These are phyloP conservation scores for Tetheella fluctuosa DNA, from an alignment of 2,888 invertebrate genomes.

Conservation along the genomic window DNA sequence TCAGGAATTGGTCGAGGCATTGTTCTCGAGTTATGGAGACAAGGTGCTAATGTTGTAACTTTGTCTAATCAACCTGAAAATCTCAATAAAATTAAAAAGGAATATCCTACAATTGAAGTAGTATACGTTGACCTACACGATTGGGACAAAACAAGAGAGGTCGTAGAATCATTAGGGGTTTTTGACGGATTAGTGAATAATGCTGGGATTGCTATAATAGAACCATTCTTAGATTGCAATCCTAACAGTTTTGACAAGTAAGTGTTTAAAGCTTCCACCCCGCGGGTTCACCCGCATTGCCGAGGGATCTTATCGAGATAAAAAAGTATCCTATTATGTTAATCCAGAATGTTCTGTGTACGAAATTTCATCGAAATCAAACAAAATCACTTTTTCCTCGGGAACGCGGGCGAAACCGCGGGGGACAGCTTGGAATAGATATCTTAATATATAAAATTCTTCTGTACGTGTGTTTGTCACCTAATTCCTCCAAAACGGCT, in stretches of 20 bases:
- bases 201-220: constrained; percentile 89
- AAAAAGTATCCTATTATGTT: no score
- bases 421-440: no score
- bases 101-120: constrained; percentile 84
- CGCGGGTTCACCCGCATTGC: no score
- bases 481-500: no score
- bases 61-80: constrained; percentile 87
- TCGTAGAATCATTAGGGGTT: constrained; percentile 79
- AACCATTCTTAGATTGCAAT: constrained; percentile 88
- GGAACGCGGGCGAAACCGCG: no score
- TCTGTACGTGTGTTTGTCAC: no score
- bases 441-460: no score
- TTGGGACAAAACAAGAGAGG: constrained; percentile 88
- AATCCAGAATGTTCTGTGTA: no score
- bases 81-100: constrained; percentile 85
- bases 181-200: constrained; percentile 95
- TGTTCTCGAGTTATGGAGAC: constrained; percentile 85
- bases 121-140: constrained; percentile 88
- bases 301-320: no score
- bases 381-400: no score
- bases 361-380: no score
- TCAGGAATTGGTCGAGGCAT: constrained; percentile 89
- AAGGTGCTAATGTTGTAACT: constrained; percentile 89
- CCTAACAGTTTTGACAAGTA: constrained; percentile 89
- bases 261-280: constrained; percentile 34